Conservation (phyloP, 2,797 vertebrate species). For the Astyanax mexicanus region DNA sequence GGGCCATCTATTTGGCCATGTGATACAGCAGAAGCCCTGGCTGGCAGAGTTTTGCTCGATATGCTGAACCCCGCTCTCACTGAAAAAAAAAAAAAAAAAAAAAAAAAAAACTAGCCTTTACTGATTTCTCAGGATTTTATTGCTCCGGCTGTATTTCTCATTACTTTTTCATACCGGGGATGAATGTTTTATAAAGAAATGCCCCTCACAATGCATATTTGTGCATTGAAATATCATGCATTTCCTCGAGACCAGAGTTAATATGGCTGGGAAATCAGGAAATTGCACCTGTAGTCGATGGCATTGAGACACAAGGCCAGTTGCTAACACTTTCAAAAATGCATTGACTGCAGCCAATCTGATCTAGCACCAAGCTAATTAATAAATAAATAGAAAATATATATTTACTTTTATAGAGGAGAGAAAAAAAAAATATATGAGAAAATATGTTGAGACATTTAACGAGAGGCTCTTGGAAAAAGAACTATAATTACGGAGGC, state of each 20-base stretch:
- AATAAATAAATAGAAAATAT: not conserved
- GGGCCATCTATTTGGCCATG: conserved; percentile 76
- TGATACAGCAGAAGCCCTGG: conserved; percentile 66
- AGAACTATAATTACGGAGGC: not conserved
- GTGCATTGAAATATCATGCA: conserved; percentile 5
- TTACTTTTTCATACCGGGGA: conserved; percentile 46
- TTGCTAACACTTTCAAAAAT: not conserved
- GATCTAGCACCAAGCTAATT: not conserved
- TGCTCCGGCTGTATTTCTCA: conserved; percentile 32
- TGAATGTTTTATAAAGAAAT: conserved; percentile 51
- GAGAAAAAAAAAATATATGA: not conserved
- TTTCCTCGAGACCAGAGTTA: conserved; percentile 13
- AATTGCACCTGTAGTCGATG: conserved; percentile 2
- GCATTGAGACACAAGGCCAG: not conserved
- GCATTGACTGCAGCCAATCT: not conserved
- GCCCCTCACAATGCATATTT: conserved; percentile 30
- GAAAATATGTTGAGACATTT: not conserved
- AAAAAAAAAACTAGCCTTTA: conserved; percentile 10
- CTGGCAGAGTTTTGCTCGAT: conserved; percentile 60
- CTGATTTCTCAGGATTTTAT: conserved; percentile 35
- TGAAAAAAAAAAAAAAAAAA: conserved; percentile 14
- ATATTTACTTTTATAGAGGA: not conserved
- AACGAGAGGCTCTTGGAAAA: not conserved
- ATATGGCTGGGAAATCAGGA: conserved; percentile 23
- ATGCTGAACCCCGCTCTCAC: conserved; percentile 52